Base-by-base conservation (phyloP, 2,113 vertebrate species). In the Megaleporinus macrocephalus region DNA sequence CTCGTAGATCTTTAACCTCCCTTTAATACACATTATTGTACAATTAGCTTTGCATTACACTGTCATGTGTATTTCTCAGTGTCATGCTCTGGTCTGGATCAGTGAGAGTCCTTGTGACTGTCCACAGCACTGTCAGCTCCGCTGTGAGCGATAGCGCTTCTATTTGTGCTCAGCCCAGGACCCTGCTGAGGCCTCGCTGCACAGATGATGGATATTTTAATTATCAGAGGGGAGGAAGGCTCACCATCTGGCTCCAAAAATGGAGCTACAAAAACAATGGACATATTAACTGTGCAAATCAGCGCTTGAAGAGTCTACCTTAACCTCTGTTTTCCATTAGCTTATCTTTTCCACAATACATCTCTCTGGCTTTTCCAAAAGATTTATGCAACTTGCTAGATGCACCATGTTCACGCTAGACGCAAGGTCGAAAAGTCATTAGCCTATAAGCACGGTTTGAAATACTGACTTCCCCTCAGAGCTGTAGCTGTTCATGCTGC, bases 401-500 rank as follows among this genome's bases (percentile, higher is more conserved):
- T 20, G 47, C 30, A 53, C 65, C 49, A 74, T 27, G 63, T 69
- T 63, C 1, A 73, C 44, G 13, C 72, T 33, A 30, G 44, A 68
- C 22, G 66, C 26, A 27, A 29, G 36, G 57, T 70, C 24, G 72
- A 62, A 70, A 72, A 72, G 33, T 29, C 69, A 72, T 62, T 62
- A 49, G 18, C 15, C 9, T 15, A 41, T 2, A 41, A 41, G 27
- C n/a, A 12, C 10, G 41, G 41, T 44, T 9, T 27, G 53, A 36
- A 59, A 66, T 83, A 97, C 98, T 90, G 91, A 99, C 98, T 99
- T 99, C 89, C 97, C 98, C 95, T 99, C 98, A 0, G 98, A 99
- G 94, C 96, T 99, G 30, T 98, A 99, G 90, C 98, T 99, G 92
- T 99, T 98, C 93, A 99, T 98, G 93, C 98, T 99, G 86, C 98